Evolutionary conservation across 1,140 invertebrate genomes (phyloP).

Genomic region (Camponotus pennsylvanicus): DNA sequence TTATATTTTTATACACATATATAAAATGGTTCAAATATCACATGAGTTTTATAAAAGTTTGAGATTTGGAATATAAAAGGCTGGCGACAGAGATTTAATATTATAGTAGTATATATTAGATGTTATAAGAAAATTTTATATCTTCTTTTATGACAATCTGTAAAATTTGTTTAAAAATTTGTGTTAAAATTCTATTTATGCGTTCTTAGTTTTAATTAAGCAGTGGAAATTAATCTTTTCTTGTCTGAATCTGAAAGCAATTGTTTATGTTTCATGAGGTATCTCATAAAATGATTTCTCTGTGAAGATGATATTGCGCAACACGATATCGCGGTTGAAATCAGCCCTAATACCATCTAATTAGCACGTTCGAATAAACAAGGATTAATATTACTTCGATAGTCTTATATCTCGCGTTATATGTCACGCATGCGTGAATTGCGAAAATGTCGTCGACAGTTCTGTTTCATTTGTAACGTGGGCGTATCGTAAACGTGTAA

Average conservation of each 20-base stretch:
- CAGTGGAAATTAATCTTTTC: neutral
- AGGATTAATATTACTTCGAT: constrained; percentile 43
- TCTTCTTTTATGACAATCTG: no score
- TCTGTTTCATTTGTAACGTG: constrained; percentile 26
- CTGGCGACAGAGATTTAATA: no score
- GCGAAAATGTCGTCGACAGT: neutral
- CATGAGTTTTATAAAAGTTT: no score
- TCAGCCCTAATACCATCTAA: constrained; percentile 10
- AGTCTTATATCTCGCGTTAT: constrained; percentile 42
- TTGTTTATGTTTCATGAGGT: neutral
- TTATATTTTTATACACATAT: no score
- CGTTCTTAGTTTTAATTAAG: neutral
- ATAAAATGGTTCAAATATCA: no score
- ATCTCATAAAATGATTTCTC: neutral
- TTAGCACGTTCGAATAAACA: constrained; percentile 36
- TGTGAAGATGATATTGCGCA: neutral
- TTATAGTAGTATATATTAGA: no score
- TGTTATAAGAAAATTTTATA: no score
- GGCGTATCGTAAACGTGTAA: constrained; percentile 17
- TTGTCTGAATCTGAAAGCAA: neutral
- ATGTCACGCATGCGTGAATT: constrained; percentile 16
- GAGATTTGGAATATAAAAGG: no score
- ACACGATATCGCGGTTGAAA: neutral
- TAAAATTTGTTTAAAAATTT: neutral
- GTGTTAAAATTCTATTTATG: neutral